Percentiles rank a stretch among this genome's conserved stretches.
phyloP scores from a whole-genome alignment of 2,113 vertebrate genomes.

The Epinephelus moara region DNA sequence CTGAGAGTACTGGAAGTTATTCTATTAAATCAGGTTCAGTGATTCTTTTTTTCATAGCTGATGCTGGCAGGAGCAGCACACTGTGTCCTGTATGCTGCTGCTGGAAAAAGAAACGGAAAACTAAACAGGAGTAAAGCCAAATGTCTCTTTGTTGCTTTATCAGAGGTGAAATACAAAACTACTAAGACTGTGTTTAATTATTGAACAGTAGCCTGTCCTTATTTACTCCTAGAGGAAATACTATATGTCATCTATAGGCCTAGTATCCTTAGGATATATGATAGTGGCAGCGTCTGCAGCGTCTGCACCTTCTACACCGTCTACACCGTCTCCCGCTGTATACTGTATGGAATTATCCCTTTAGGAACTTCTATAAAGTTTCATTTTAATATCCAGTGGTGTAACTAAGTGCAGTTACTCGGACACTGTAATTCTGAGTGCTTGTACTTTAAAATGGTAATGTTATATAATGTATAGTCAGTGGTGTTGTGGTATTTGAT shows the following conservation, averaged over 20 bases:
- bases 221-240: neutral
- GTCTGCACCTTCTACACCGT: too few relatives aligned
- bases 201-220: neutral
- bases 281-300: neutral
- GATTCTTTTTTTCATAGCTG: neutral
- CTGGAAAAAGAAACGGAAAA: neutral
- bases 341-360: neutral
- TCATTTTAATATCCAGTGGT: neutral
- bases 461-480: too few relatives aligned
- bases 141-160: constrained; percentile 25
- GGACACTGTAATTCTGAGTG: neutral
- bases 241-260: neutral
- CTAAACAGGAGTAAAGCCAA: constrained; percentile 22
- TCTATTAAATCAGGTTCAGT: neutral
- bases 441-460: too few relatives aligned
- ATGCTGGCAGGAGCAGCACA: neutral
- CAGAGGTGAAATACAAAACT: constrained; percentile 30
- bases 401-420: neutral
- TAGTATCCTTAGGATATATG: neutral
- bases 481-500: too few relatives aligned
- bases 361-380: neutral
- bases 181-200: constrained; percentile 16
- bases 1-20: neutral
- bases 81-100: neutral
- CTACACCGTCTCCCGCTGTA: neutral